Evolutionary conservation across 2,797 vertebrate genomes (phyloP), one percentile per base, ranked within the genome.

Genomic region (Rhinogobio ventralis): DNA sequence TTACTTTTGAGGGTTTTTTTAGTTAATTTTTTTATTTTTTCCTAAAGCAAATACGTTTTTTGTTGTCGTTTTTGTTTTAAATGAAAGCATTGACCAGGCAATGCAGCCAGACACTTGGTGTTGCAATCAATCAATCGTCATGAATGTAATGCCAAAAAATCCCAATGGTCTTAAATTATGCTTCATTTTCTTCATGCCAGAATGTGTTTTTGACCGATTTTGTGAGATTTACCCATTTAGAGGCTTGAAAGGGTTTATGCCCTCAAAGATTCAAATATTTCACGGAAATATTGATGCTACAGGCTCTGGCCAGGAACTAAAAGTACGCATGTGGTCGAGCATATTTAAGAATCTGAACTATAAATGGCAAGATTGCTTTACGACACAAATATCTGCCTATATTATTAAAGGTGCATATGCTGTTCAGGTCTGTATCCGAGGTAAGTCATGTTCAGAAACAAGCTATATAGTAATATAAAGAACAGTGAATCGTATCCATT

Each of bases 351-450:
- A 90, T 89, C 91, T 88, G 92, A 81, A 92, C 85, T 83, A 85
- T 86, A 93, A 88, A 92, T 87, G 92, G 92, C 91, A 91, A 89
- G 62, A 90, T 69, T 87, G 90, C 91, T 92, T 75, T 91, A 88
- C 86, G 91, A 92, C 89, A 91, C 84, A 91, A 90, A 80, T 93
- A 93, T 92, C 86, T 89, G 91, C 91, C 90, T 92, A 91, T 94
- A 89, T 92, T 71, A 81, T 92, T 85, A 93, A 92, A 91, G 81
- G 84, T 88, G 86, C 92, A 91, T 88, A 92, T 94, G 91, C 91
- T 91, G 92, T 91, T 90, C 86, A 82, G 90, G 87, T 90, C 90
- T 92, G 91, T 79, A 86, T 91, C 90, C 13, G 57, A 79, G 90
- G 91, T 91, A 93, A 91, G 88, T 92, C 81, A 84, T 93, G 91